phyloP scores from a whole-genome alignment of 1,140 invertebrate genomes.

The Drosophila pandora region DNA sequence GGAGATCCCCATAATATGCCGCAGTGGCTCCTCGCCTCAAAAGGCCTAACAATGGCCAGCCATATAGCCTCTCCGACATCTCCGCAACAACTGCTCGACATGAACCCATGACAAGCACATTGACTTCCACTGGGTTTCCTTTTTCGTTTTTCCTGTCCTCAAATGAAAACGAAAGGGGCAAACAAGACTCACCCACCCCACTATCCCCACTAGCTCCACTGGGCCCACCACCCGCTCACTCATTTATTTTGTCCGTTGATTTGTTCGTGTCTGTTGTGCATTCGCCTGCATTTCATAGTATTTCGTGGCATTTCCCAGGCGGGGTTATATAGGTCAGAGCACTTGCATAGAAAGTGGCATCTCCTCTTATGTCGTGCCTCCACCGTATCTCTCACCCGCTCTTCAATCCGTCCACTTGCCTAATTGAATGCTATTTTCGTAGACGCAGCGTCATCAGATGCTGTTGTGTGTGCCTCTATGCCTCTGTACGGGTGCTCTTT shows the following conservation, averaged over 20 bases:
- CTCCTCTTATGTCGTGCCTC: constrained; percentile 47
- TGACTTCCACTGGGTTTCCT: constrained; percentile 77
- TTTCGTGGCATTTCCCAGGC: constrained; percentile 40
- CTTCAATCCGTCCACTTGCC: constrained; percentile 50
- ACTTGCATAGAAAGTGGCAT: constrained; percentile 76
- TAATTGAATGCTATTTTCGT: constrained; percentile 80
- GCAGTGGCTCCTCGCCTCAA: constrained; percentile 50
- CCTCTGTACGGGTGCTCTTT: constrained; percentile 53
- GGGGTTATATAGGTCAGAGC: constrained; percentile 79
- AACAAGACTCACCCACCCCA: constrained; percentile 21
- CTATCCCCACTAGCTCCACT: no score
- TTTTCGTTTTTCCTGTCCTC: constrained; percentile 48
- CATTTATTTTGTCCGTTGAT: constrained; percentile 70
- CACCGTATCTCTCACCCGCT: background rate
- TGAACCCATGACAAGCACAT: constrained; percentile 73
- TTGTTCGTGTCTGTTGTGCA: constrained; percentile 61
- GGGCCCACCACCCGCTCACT: constrained; percentile 16
- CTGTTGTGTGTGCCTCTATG: background rate
- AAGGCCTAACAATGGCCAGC: constrained; percentile 78
- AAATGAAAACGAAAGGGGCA: constrained; percentile 74
- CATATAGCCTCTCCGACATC: constrained; percentile 21
- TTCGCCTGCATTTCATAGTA: constrained; percentile 58
- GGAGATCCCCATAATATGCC: constrained; percentile 43
- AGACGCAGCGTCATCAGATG: constrained; percentile 65
- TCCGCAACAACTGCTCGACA: constrained; percentile 61